Conservation (phyloP, 2,888 invertebrate species). For the Zhuqinia jingwanae region DNA sequence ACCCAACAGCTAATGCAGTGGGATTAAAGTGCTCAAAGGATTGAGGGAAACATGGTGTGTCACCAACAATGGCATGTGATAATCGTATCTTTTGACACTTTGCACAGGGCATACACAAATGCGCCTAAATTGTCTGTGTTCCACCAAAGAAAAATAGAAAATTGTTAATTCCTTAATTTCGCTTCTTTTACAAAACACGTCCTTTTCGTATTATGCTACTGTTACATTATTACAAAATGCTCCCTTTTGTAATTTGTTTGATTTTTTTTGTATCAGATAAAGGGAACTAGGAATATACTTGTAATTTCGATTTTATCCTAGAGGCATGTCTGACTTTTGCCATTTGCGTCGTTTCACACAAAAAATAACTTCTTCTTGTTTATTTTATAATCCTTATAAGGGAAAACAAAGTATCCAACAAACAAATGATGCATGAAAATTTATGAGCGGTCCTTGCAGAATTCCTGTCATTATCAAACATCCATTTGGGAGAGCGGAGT, state of each 20-base stretch:
- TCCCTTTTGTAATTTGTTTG: not conserved
- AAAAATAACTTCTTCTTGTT: too few species aligned
- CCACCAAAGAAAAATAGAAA: not conserved
- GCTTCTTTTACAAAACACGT: too few species aligned
- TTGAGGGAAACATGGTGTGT: not conserved
- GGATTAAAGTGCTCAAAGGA: conserved; percentile 40
- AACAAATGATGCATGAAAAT: conserved; percentile 18
- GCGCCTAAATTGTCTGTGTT: not conserved
- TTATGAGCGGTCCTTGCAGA: too few species aligned
- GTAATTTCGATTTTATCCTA: too few species aligned
- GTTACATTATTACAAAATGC: too few species aligned
- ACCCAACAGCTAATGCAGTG: conserved; percentile 2
- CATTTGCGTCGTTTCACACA: conserved; percentile 3
- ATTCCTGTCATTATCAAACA: too few species aligned
- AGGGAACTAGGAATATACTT: too few species aligned
- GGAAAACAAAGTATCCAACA: conserved; percentile 18
- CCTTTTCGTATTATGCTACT: too few species aligned
- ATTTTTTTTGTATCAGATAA: too few species aligned
- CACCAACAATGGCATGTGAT: not conserved
- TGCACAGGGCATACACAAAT: too few species aligned
- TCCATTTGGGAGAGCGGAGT: too few species aligned
- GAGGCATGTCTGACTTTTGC: conserved; percentile 6
- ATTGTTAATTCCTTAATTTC: not conserved
- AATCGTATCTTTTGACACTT: not conserved
- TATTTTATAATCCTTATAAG: conserved; percentile 27